Evolutionary conservation across 2,888 invertebrate genomes (phyloP).

Genomic region (Melanophora roralis): DNA sequence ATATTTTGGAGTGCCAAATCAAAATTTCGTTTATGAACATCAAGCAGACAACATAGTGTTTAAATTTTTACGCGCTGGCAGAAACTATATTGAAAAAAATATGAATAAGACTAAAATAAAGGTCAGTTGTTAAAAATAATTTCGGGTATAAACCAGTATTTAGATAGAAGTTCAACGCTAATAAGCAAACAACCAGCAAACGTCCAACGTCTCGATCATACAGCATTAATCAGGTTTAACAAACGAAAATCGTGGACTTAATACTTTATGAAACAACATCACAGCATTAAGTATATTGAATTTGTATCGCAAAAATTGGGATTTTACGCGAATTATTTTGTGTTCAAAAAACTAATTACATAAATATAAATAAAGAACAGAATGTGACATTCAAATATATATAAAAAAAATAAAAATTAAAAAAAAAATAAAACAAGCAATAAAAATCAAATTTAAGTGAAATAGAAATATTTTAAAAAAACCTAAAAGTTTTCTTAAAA

Average conservation of each 20-base stretch:
- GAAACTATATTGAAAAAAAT: slow-evolving; percentile 11
- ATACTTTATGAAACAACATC: slow-evolving; percentile 34
- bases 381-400: slow-evolving; percentile 45
- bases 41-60: slow-evolving; percentile 34
- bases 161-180: slow-evolving; percentile 57
- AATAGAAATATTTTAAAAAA: slow-evolving; percentile 14
- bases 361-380: neutral
- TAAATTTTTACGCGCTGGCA: slow-evolving; percentile 7
- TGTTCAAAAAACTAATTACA: neutral
- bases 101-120: slow-evolving; percentile 17
- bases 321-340: slow-evolving; percentile 52
- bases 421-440: neutral
- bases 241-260: slow-evolving; percentile 22
- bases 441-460: slow-evolving; percentile 6
- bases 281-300: slow-evolving; percentile 17
- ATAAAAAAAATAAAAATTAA: slow-evolving; percentile 9
- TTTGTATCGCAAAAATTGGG: slow-evolving; percentile 47
- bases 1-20: slow-evolving; percentile 63
- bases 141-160: slow-evolving; percentile 58
- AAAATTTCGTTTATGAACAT: slow-evolving; percentile 51
- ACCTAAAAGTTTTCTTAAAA: slow-evolving; percentile 1
- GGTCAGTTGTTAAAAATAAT: slow-evolving; percentile 57
- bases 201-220: slow-evolving; percentile 76
- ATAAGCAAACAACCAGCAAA: slow-evolving; percentile 59
- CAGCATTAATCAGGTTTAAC: slow-evolving; percentile 66